Conservation (phyloP, 1,140 invertebrate genomes). For the Drosophila nasuta region DNA sequence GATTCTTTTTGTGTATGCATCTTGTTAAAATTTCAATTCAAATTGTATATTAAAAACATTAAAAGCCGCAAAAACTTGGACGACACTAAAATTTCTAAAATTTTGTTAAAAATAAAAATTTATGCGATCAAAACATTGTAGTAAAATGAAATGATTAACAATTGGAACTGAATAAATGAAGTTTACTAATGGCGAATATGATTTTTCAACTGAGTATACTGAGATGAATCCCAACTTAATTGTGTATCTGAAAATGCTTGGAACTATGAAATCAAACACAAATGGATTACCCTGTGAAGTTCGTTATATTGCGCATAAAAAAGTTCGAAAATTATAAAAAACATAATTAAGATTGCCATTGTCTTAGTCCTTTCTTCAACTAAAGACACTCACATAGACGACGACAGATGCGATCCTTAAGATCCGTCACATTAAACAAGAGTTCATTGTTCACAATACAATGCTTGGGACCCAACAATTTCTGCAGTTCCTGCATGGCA, state of each 20-base stretch:
- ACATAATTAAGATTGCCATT: not conserved
- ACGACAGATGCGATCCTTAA: constrained; percentile 10
- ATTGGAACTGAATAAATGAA: not conserved
- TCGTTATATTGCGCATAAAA: not conserved
- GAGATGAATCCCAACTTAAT: not conserved
- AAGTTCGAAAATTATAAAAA: not conserved
- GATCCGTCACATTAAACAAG: constrained; percentile 10
- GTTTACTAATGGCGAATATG: not conserved
- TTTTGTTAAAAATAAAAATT: constrained; percentile 8
- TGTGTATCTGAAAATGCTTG: too few species aligned
- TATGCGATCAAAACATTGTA: constrained; percentile 18
- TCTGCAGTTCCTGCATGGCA: constrained; percentile 49
- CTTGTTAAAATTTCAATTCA: not conserved
- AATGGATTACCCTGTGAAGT: too few species aligned
- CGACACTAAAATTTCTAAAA: not conserved
- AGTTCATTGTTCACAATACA: constrained; percentile 6
- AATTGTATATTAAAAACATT: not conserved
- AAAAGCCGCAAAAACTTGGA: constrained; percentile 8
- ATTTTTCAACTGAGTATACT: not conserved
- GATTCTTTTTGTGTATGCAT: constrained; percentile 2
- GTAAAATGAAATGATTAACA: not conserved
- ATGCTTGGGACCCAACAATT: constrained; percentile 22
- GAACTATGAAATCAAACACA: too few species aligned
- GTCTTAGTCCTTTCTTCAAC: not conserved
- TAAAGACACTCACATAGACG: constrained; percentile 20